phyloP scores from a whole-genome alignment of 2,888 invertebrate species.

The Megamerina dolium region DNA sequence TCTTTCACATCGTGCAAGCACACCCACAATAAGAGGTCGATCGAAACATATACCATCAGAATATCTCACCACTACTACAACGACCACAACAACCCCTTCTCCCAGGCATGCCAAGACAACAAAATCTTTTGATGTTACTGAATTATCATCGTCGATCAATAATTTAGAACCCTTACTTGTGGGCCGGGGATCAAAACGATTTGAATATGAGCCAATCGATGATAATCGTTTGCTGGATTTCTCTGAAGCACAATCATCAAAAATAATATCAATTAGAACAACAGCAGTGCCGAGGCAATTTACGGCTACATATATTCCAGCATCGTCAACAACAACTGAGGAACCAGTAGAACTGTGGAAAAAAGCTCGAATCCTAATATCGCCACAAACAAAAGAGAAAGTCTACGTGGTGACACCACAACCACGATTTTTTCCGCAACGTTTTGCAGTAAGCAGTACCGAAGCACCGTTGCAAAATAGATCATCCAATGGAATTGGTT shows the following conservation, averaged over 20 bases:
- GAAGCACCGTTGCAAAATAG: conserved; percentile 5
- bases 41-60: conserved; percentile 74
- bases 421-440: conserved; percentile 43
- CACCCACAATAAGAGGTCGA: conserved; percentile 55
- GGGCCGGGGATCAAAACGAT: conserved; percentile 30
- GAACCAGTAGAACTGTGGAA: conserved; percentile 55
- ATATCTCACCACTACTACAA: conserved; percentile 64
- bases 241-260: conserved; percentile 5
- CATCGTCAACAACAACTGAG: conserved; percentile 22
- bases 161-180: conserved; percentile 34
- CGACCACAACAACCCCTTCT: conserved; percentile 55
- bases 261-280: too few species aligned
- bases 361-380: conserved; percentile 63
- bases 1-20: conserved; percentile 52
- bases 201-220: conserved; percentile 31
- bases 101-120: conserved; percentile 39
- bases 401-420: conserved; percentile 79
- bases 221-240: conserved; percentile 36
- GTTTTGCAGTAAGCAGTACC: conserved; percentile 11
- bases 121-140: conserved; percentile 23
- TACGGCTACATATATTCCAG: conserved; percentile 19
- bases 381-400: conserved; percentile 72
- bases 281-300: conserved; percentile 13
- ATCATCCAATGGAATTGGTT: conserved; percentile 15
- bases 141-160: conserved; percentile 34